Conservation (phyloP, 92 coral and sea anemone species). For the Diadumene lineata region DNA sequence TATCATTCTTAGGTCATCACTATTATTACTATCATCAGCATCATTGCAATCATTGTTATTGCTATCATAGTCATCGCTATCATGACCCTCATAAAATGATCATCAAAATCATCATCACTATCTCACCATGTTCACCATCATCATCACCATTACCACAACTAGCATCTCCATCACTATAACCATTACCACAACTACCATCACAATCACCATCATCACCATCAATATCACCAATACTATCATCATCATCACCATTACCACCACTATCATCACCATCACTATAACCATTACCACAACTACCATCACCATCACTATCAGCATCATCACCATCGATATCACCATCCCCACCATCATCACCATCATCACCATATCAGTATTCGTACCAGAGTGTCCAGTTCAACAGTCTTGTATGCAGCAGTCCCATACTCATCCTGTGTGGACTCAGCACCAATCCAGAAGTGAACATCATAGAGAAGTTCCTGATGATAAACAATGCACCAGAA, state of each 20-base stretch:
- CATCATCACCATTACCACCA: neutral
- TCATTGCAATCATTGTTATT: neutral
- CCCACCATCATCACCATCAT: no score
- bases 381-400: no score
- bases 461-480: slow-evolving; percentile 76
- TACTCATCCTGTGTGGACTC: slow-evolving; percentile 87
- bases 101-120: neutral
- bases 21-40: neutral
- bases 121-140: neutral
- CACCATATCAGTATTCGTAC: no score
- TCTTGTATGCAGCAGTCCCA: no score
- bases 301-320: no score
- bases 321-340: no score
- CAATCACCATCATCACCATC: neutral
- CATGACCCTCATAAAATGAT: neutral
- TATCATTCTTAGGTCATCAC: neutral
- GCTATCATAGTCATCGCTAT: neutral
- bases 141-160: neutral
- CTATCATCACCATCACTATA: no score
- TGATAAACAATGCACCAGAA: no score
- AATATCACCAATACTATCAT: neutral
- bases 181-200: neutral
- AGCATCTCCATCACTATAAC: neutral
- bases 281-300: no score
- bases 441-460: slow-evolving; percentile 93